A percentile compares a stretch with the other conserved stretches of the same genome.
These are phyloP conservation scores for Tachysurus vachellii DNA, from an alignment of 2,113 vertebrate genomes.

Conservation along the genomic window DNA sequence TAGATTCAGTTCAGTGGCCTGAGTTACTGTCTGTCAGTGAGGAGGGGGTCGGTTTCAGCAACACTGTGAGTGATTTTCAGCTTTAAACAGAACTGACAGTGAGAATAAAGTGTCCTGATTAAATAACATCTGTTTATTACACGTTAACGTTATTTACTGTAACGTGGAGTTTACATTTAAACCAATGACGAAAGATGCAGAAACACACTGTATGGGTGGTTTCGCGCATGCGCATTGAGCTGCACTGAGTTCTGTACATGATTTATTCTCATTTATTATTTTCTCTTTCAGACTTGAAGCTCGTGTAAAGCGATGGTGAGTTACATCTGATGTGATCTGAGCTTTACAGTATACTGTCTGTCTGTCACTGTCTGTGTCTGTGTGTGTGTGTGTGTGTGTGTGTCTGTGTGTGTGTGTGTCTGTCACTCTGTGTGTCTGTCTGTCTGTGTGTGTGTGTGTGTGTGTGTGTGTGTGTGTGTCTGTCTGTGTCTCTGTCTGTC, in stretches of 20 bases:
- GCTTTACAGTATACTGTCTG: not conserved
- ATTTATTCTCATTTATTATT: not conserved
- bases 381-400: not conserved
- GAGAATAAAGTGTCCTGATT: not conserved
- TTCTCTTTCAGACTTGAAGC: slow-evolving; percentile 11
- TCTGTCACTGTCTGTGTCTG: not conserved
- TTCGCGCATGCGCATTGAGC: slow-evolving; percentile 31
- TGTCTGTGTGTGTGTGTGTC: not conserved
- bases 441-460: not conserved
- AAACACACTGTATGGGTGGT: not conserved
- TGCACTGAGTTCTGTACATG: not conserved
- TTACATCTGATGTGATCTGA: not conserved
- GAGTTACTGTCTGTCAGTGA: not conserved
- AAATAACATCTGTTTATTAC: not conserved
- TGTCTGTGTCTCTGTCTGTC: not conserved
- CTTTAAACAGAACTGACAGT: not conserved
- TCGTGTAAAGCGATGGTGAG: not conserved
- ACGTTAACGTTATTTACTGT: not conserved
- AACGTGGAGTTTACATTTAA: not conserved
- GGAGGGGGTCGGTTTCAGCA: not conserved
- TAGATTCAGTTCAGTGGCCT: not conserved
- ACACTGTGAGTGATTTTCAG: not conserved
- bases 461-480: not conserved
- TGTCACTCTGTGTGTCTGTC: not conserved
- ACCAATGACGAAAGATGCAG: not conserved